Conservation (phyloP, 30 jellyfish, hydroid and myxozoan genomes). For the Mastigias papua region DNA sequence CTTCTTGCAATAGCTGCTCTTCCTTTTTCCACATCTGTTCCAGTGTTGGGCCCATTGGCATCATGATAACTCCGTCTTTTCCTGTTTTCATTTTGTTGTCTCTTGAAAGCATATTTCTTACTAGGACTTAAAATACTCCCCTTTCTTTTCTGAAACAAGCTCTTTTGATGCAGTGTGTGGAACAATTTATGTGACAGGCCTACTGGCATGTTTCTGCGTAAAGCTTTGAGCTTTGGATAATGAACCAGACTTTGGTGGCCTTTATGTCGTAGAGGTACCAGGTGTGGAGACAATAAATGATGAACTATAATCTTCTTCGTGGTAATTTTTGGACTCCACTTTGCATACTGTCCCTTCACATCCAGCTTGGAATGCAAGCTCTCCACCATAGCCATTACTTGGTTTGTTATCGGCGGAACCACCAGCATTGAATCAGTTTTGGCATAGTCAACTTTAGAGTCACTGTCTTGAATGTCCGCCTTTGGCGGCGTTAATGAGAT, state of each 20-base stretch:
- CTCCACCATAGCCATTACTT: slow-evolving; percentile 37
- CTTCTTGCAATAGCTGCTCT: background rate
- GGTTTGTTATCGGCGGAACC: slow-evolving; percentile 34
- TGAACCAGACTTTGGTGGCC: background rate
- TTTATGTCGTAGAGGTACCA: slow-evolving; percentile 17
- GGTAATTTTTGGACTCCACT: slow-evolving; percentile 52
- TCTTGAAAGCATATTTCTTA: background rate
- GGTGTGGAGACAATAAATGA: slow-evolving; percentile 6
- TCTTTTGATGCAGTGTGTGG: background rate
- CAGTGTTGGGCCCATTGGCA: background rate
- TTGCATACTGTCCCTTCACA: slow-evolving; percentile 62
- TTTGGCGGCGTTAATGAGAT: slow-evolving; percentile 41
- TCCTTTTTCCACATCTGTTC: background rate
- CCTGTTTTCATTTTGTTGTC: background rate
- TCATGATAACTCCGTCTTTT: background rate
- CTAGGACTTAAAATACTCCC: background rate
- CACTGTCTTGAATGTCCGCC: slow-evolving; percentile 22
- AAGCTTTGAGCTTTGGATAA: background rate
- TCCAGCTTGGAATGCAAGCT: slow-evolving; percentile 39
- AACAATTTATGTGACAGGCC: background rate
- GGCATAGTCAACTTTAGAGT: slow-evolving; percentile 34
- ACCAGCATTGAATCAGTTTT: slow-evolving; percentile 15
- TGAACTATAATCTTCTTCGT: slow-evolving; percentile 9
- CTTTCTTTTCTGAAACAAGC: background rate
- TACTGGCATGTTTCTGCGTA: background rate